Evolutionary conservation across 2,888 invertebrate genomes (phyloP).

Genomic region (Drosophila quasianomalipes): DNA sequence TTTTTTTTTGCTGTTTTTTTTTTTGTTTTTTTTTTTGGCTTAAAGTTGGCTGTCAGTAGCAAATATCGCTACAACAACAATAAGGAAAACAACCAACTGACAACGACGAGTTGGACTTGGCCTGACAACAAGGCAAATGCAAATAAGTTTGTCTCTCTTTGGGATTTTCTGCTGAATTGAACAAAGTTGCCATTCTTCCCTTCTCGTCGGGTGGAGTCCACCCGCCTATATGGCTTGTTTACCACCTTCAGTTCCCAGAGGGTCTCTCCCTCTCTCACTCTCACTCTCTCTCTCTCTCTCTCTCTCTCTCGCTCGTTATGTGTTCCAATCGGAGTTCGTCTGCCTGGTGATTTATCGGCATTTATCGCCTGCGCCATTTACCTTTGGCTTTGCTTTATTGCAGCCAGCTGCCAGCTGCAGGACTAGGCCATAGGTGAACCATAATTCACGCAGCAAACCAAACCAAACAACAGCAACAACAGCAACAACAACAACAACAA

Average conservation of each 20-base stretch:
- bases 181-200: constrained; percentile 43
- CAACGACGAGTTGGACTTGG: constrained; percentile 46
- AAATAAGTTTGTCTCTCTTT: constrained; percentile 68
- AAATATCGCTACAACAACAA: constrained; percentile 33
- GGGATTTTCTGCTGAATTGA: constrained; percentile 68
- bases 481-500: constrained; percentile 4
- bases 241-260: constrained; percentile 48
- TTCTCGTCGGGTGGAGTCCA: constrained; percentile 17
- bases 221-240: constrained; percentile 44
- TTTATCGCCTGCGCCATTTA: constrained; percentile 68
- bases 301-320: background rate
- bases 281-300: constrained; percentile 2
- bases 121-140: constrained; percentile 64
- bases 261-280: constrained; percentile 3
- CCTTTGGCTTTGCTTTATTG: constrained; percentile 28
- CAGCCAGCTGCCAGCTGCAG: constrained; percentile 26
- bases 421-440: constrained; percentile 67
- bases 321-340: constrained; percentile 8
- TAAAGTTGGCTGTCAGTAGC: constrained; percentile 67
- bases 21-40: constrained; percentile 13
- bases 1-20: background rate
- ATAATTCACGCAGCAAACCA: constrained; percentile 57
- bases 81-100: constrained; percentile 18
- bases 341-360: constrained; percentile 65
- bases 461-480: constrained; percentile 5